Base-by-base conservation (phyloP, 1,140 invertebrate species). In the Ephestia elutella region DNA sequence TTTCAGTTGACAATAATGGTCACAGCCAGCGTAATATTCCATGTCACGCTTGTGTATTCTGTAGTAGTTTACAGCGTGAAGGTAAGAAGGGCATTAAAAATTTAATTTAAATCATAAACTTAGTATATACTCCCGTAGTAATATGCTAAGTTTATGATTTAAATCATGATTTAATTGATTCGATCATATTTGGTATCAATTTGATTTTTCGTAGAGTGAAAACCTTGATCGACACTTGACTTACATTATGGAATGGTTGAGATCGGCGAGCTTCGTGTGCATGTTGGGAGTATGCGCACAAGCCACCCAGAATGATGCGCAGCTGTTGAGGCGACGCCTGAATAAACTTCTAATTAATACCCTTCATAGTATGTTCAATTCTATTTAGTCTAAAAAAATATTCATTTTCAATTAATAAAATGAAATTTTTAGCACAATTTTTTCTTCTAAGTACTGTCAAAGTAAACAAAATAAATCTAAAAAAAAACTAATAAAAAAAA, bases 1-100 rank as follows among this genome's bases (percentile, higher is more conserved):
- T 71, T 71, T 54, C 66, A 72, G 70, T 50, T 72, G 15, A 62
- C 63, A 18, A 49, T 69, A 0, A 57, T 65, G 30, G 8, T 69
- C 0, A 15, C 57, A 9, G 61, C 60, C 7, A 17, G 32, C 17
- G 38, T 49, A 15, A 25, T 62, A 5, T 55, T 57, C 30, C 59
- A 60, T 10, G 57, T 60, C 49, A 53, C 28, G 35, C 30, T 49
- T 49, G 30, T 55, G 25, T 60, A 60, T 13, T 54, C 51, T 4
- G 20, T 25, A 13, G 13, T 53, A 2, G 21, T 18, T 53, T n/a
- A 5, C 10, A 53, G 19, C 3, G 5, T 53, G 21, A 53, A 53
- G 50, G 50, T 53, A 53, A 32, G 4, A 32, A 3, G 4, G 4
- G 9, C 30, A 32, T 32, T 32, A 25, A 18, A 9, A 25, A 53